Conservation (phyloP, 2,888 invertebrate species). For the Calliphora vomitoria region DNA sequence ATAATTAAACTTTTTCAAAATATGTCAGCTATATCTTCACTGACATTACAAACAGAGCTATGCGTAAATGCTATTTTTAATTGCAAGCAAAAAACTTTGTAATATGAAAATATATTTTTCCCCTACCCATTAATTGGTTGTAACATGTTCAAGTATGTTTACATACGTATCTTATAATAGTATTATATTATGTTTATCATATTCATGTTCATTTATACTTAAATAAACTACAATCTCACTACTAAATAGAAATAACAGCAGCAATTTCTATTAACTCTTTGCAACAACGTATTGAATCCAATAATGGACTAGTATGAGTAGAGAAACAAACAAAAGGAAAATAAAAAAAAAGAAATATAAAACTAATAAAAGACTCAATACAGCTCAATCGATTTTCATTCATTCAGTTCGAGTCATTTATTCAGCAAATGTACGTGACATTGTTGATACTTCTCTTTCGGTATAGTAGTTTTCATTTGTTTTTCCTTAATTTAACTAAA, state of each 20-base stretch:
- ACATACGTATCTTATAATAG: not conserved
- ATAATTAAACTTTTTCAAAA: no score
- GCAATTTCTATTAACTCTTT: conserved; percentile 26
- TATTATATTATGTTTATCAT: not conserved
- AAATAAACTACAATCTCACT: not conserved
- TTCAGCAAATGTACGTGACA: conserved; percentile 63
- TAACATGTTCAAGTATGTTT: not conserved
- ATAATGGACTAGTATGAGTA: not conserved
- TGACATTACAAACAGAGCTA: no score
- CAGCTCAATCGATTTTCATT: conserved; percentile 58
- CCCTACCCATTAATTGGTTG: not conserved
- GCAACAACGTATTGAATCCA: not conserved
- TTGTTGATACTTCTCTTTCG: not conserved
- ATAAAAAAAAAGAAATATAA: conserved; percentile 25
- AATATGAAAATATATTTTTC: not conserved
- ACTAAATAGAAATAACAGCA: not conserved
- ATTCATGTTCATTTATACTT: conserved; percentile 7
- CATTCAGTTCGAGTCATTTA: conserved; percentile 65
- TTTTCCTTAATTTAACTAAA: conserved; percentile 27
- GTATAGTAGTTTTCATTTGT: conserved; percentile 6
- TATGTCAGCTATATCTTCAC: no score
- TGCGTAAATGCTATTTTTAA: no score
- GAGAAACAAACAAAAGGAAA: conserved; percentile 29
- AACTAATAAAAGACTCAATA: not conserved
- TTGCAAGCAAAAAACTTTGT: no score